Percentiles rank a stretch among this genome's conserved stretches.
These are phyloP conservation scores for Lineus longissimus DNA, from an alignment of 1,140 invertebrate species.

Conservation along the genomic window DNA sequence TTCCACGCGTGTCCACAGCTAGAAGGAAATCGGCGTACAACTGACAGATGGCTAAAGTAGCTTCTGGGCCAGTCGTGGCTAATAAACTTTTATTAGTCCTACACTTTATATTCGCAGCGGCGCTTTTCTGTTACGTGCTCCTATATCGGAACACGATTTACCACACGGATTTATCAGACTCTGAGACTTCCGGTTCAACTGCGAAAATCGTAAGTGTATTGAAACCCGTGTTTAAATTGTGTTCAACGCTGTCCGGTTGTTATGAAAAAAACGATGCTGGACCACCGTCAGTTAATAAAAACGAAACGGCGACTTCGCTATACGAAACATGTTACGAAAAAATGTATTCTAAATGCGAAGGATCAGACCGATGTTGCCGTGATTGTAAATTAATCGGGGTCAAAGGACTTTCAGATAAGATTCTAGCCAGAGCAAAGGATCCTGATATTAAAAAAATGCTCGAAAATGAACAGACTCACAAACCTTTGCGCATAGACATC, in stretches of 20 bases:
- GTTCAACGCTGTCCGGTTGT: slow-evolving; percentile 7
- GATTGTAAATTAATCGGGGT: slow-evolving; percentile 3
- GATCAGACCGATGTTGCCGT: slow-evolving; percentile 1
- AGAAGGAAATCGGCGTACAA: too few relatives aligned
- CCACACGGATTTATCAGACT: slow-evolving; percentile 2
- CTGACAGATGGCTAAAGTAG: slow-evolving; percentile 8
- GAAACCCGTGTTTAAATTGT: slow-evolving; percentile 6
- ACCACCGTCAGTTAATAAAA: background rate
- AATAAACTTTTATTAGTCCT: slow-evolving; percentile 8
- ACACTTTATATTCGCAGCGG: slow-evolving; percentile 4
- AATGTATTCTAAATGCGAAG: background rate
- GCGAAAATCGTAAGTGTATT: background rate
- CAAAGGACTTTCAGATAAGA: background rate
- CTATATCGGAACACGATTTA: slow-evolving; percentile 7
- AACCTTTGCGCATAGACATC: background rate
- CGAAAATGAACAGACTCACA: background rate
- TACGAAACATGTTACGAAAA: slow-evolving; percentile 4
- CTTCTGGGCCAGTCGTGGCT: background rate
- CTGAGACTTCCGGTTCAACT: slow-evolving; percentile 1
- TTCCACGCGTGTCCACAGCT: background rate
- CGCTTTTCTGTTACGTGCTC: slow-evolving; percentile 6
- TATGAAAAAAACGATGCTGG: background rate
- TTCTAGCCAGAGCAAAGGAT: background rate
- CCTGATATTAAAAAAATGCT: slow-evolving; percentile 7
- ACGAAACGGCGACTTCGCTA: background rate